Conservation (phyloP, 2,888 invertebrate genomes). For the Zaprionus bogoriensis region DNA sequence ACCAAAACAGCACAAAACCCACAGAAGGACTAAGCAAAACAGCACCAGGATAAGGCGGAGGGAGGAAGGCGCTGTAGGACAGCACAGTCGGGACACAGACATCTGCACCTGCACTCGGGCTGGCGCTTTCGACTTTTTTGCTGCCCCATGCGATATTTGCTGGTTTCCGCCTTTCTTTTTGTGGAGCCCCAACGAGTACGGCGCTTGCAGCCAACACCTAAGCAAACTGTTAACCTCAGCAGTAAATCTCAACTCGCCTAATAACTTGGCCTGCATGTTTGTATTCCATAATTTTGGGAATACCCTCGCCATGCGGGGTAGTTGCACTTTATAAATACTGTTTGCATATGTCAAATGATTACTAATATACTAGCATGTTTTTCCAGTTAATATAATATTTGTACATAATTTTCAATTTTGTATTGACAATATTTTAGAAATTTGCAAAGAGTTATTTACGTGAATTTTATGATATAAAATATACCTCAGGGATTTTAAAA, state of each 20-base stretch:
- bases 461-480: too few relatives aligned
- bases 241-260: conserved; percentile 46
- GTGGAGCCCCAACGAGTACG: conserved; percentile 3
- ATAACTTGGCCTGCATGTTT: conserved; percentile 47
- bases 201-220: conserved; percentile 35
- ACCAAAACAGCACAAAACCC: conserved; percentile 35
- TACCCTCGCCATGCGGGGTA: conserved; percentile 1
- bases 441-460: too few relatives aligned
- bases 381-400: too few relatives aligned
- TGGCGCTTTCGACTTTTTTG: conserved; percentile 45
- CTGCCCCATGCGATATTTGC: conserved; percentile 41
- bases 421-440: too few relatives aligned
- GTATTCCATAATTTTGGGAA: conserved; percentile 24
- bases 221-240: conserved; percentile 52
- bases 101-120: conserved; percentile 33
- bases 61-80: background rate
- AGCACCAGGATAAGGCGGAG: too few relatives aligned
- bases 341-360: too few relatives aligned
- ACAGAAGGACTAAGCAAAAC: conserved; percentile 7
- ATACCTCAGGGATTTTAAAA: too few relatives aligned
- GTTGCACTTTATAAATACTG: background rate
- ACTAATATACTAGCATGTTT: too few relatives aligned
- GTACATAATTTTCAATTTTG: too few relatives aligned
- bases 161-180: background rate
- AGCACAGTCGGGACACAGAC: conserved; percentile 6